Conservation (phyloP, 2,113 vertebrate species). For the Enhydra lutris region DNA sequence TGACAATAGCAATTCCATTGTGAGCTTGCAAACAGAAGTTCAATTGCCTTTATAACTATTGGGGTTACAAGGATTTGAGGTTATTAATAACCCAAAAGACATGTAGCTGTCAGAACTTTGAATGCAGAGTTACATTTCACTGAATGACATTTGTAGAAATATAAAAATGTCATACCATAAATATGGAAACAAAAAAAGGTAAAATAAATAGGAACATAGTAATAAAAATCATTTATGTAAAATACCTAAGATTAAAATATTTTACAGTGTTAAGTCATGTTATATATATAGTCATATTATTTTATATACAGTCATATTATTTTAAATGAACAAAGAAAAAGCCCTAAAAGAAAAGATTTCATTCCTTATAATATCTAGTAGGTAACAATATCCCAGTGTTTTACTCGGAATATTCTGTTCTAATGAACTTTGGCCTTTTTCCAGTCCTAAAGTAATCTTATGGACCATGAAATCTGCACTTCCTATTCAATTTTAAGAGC, state of each 20-base stretch:
- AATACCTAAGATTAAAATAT: not conserved
- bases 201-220: slow-evolving; percentile 42
- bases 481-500: not conserved
- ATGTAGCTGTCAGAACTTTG: slow-evolving; percentile 36
- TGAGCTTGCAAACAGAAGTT: slow-evolving; percentile 39
- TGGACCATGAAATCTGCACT: not conserved
- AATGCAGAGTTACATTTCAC: slow-evolving; percentile 38
- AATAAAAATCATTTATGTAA: slow-evolving; percentile 57
- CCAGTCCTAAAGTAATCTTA: not conserved
- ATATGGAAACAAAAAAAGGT: slow-evolving; percentile 42
- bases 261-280: not conserved
- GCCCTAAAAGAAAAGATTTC: not conserved
- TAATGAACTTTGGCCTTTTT: not conserved
- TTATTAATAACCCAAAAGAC: slow-evolving; percentile 51
- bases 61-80: slow-evolving; percentile 43
- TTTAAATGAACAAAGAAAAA: slow-evolving; percentile 33
- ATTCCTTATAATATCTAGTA: not conserved
- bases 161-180: slow-evolving; percentile 57
- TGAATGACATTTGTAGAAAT: slow-evolving; percentile 46
- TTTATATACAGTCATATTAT: not conserved
- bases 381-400: not conserved
- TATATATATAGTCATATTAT: not conserved
- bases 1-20: not conserved
- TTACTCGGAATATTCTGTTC: not conserved
- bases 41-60: slow-evolving; percentile 33